Evolutionary conservation across 1,140 invertebrate species (phyloP), one percentile per base, ranked within the genome.

Genomic region (Cydia amplana): DNA sequence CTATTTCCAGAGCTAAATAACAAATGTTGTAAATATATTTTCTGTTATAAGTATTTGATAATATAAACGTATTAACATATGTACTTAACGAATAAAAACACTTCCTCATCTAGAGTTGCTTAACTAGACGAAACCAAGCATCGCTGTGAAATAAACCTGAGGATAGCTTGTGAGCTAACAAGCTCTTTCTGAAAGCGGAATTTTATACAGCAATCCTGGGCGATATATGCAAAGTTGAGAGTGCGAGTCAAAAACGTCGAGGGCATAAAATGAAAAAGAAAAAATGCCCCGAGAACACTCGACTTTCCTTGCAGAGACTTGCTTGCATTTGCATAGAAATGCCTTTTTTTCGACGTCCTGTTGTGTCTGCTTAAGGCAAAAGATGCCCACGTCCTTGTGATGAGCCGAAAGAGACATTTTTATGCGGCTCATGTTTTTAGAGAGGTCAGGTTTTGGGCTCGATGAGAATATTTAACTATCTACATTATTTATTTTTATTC

Each of bases 241-340:
- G 65, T 70, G 73, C 74, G 72, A 80, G 76, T 82, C 79, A 82
- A 82, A 83, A 79, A 80, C 79, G 77, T 82, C 79, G 80, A 80
- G 80, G 75, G 80, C 76, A 80, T 78, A 82, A 81, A 79, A 79
- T 75, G 78, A 78, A 78, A 79, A 82, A 80, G 80, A 81, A 80
- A 83, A 79, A 83, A 77, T 72, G 77, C 74, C 72, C 25, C 51
- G 76, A 82, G 83, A 77, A 80, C 78, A 75, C 83, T 85, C 72
- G 46, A 79, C 74, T 49, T 74, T 51, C 60, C 74, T 78, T 64
- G 76, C 76, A 82, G 74, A 82, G 79, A 78, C 74, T 76, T 77
- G 77, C 79, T 70, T 78, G 74, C 80, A 79, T 80, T 79, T 80
- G 77, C 81, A 82, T 82, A 81, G 80, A 76, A 80, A 82, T 75